A percentile compares a stretch with the other conserved stretches of the same genome.
These are phyloP conservation scores for Caenorhabditis briggsae DNA, from an alignment of 1,140 invertebrate species.

Conservation along the genomic window DNA sequence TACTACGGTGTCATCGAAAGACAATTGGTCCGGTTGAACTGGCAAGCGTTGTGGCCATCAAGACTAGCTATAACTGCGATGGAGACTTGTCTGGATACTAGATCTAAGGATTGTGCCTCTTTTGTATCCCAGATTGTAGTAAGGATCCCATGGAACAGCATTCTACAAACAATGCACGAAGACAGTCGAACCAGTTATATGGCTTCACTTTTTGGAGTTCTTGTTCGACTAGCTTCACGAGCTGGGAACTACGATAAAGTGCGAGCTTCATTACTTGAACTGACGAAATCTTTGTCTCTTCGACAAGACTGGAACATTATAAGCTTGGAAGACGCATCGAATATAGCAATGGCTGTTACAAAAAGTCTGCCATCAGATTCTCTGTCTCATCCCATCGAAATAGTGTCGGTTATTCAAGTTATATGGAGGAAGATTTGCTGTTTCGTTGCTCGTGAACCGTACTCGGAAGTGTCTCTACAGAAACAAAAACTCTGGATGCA, in stretches of 20 bases:
- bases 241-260: conserved; percentile 54
- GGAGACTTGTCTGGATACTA: conserved; percentile 36
- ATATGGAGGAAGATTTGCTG: conserved; percentile 64
- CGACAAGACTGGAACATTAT: conserved; percentile 60
- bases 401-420: conserved; percentile 53
- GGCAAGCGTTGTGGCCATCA: conserved; percentile 51
- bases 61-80: conserved; percentile 55
- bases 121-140: conserved; percentile 61
- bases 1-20: conserved; percentile 58
- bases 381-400: conserved; percentile 46
- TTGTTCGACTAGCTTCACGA: conserved; percentile 27
- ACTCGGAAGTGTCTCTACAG: conserved; percentile 5
- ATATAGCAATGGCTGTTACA: conserved; percentile 35
- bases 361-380: conserved; percentile 53
- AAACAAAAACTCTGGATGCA: conserved; percentile 56
- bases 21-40: conserved; percentile 49
- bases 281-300: conserved; percentile 44
- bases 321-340: conserved; percentile 21
- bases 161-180: conserved; percentile 32
- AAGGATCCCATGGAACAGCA: conserved; percentile 56
- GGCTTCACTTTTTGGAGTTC: conserved; percentile 7
- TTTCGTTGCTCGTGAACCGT: conserved; percentile 49
- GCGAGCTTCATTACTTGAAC: conserved; percentile 56
- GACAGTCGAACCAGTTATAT: conserved; percentile 2
- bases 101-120: conserved; percentile 50